Percentiles rank a stretch among this genome's conserved stretches.
phyloP scores from a whole-genome alignment of 2,888 invertebrate species.

The Drosophila hawaiiensis region DNA sequence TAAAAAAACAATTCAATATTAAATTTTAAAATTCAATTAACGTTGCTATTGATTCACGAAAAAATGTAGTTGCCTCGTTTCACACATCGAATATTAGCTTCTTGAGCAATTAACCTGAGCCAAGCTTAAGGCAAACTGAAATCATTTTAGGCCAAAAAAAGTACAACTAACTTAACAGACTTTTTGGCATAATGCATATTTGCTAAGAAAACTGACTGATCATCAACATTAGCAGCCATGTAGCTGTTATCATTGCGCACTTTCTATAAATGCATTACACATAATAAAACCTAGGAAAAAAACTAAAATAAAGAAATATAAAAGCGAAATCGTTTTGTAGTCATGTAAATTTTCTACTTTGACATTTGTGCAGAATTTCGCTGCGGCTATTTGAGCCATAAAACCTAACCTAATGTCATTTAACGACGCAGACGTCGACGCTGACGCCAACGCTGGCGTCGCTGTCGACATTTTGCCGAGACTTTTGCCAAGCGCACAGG shows the following conservation, averaged over 20 bases:
- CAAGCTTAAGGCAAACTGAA: neutral
- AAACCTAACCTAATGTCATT: slow-evolving; percentile 79
- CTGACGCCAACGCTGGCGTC: slow-evolving; percentile 20
- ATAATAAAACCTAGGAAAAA: slow-evolving; percentile 6
- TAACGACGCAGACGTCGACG: slow-evolving; percentile 53
- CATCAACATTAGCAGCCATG: slow-evolving; percentile 1
- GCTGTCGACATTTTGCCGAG: slow-evolving; percentile 54
- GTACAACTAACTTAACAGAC: neutral
- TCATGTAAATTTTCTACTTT: slow-evolving; percentile 69
- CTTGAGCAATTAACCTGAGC: neutral
- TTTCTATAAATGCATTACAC: slow-evolving; percentile 38
- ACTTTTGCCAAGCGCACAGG: slow-evolving; percentile 67
- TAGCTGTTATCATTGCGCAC: slow-evolving; percentile 9
- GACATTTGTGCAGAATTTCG: slow-evolving; percentile 78
- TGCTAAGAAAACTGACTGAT: neutral
- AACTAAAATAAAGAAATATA: slow-evolving; percentile 32
- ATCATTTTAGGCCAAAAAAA: neutral
- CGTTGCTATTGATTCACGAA: neutral
- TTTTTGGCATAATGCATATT: neutral
- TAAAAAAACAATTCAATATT: neutral
- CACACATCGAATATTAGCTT: neutral
- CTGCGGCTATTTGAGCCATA: slow-evolving; percentile 57
- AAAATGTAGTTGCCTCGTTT: neutral
- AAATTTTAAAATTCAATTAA: neutral
- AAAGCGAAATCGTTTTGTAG: slow-evolving; percentile 70